phyloP scores from a whole-genome alignment of 1,140 invertebrate genomes.

The Arion vulgaris region DNA sequence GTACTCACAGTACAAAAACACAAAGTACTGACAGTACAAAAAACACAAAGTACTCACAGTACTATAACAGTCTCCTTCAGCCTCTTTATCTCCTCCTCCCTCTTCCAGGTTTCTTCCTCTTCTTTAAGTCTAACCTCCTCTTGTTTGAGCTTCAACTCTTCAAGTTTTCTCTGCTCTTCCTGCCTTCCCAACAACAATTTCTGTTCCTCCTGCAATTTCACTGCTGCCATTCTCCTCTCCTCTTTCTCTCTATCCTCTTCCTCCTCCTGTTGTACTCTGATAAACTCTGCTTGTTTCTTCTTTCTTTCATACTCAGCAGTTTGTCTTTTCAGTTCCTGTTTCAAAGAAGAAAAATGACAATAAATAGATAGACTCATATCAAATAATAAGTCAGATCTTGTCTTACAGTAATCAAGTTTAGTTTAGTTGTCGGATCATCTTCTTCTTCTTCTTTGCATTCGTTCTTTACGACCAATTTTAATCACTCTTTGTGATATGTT shows the following conservation, averaged over 20 bases:
- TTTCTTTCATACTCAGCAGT: slow-evolving; percentile 64
- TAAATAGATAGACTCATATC: no score
- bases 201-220: slow-evolving; percentile 67
- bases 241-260: slow-evolving; percentile 64
- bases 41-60: slow-evolving; percentile 19
- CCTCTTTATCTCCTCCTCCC: slow-evolving; percentile 31
- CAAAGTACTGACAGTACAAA: no score
- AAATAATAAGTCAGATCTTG: no score
- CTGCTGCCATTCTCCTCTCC: slow-evolving; percentile 57
- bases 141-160: slow-evolving; percentile 12
- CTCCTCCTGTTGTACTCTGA: slow-evolving; percentile 49
- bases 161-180: slow-evolving; percentile 36
- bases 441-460: no score
- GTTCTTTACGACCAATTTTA: no score
- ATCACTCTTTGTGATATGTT: no score
- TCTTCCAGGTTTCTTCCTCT: slow-evolving; percentile 38
- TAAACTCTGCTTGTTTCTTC: slow-evolving; percentile 63
- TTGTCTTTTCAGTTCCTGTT: slow-evolving; percentile 64
- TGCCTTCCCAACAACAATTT: slow-evolving; percentile 53
- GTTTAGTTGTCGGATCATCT: no score
- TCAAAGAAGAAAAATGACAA: no score
- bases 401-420: no score
- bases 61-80: slow-evolving; percentile 32
- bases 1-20: no score
- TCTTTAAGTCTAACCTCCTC: slow-evolving; percentile 31